phyloP scores from a whole-genome alignment of 2,888 invertebrate genomes.

The Choreutis nemorana region DNA sequence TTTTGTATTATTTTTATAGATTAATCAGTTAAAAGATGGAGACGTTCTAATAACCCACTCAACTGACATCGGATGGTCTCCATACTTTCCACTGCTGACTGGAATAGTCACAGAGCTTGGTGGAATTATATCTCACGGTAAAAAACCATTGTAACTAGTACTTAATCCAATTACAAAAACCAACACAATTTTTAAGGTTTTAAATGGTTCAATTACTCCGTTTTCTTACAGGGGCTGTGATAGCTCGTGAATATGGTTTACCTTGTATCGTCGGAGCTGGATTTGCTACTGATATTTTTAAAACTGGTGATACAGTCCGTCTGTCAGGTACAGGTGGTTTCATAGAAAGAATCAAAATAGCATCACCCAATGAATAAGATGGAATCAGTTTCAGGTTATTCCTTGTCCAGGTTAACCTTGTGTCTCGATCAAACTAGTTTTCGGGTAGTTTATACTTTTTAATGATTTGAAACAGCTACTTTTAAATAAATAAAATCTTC shows the following conservation, averaged over 20 bases:
- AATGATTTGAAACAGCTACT: no score
- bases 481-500: no score
- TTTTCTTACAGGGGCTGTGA: conserved; percentile 72
- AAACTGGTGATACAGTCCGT: conserved; percentile 71
- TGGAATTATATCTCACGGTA: conserved; percentile 84
- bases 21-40: conserved; percentile 60
- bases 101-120: conserved; percentile 86
- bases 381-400: no score
- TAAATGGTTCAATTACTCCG: neutral
- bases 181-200: conserved; percentile 1
- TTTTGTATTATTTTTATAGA: conserved; percentile 22
- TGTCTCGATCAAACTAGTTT: no score
- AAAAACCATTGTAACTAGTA: neutral
- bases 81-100: conserved; percentile 80
- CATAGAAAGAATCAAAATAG: conserved; percentile 32
- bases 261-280: conserved; percentile 82
- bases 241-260: conserved; percentile 83
- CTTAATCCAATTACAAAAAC: conserved; percentile 1
- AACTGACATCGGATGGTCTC: conserved; percentile 87
- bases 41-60: conserved; percentile 80
- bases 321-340: conserved; percentile 56
- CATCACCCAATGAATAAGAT: no score
- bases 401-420: no score
- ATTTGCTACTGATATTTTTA: conserved; percentile 71
- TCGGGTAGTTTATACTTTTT: no score